Base-by-base conservation (phyloP, 2,797 vertebrate species). In the Xiphophorus birchmanni region DNA sequence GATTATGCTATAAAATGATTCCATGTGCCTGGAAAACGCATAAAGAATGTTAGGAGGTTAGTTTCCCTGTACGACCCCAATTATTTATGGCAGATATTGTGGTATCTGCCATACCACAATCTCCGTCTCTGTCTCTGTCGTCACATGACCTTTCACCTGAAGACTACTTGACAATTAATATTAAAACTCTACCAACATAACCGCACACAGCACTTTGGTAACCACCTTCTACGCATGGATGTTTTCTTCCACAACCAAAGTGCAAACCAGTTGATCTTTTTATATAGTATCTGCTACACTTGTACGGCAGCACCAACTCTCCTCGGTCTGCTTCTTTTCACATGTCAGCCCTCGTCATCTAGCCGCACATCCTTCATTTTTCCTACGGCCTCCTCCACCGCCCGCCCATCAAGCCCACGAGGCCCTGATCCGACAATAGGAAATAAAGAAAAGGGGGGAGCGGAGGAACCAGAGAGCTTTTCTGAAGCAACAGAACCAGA, bases 401-500 rank as follows among this genome's bases (percentile, higher is more conserved):
- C 35, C 35, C 35, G 0, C 63, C 37, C 65, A 23, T 5, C 15
- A 45, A 44, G 60, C 23, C 63, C 44, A 76, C 12, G 5, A 21
- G 21, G 72, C 37, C 29, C 29, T 80, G 26, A 73, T 67, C 44
- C 80, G 77, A 86, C 76, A 83, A 74, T 4, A 54, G 67, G n/a
- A 73, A 42, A 37, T 17, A 80, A 71, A 77, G 29, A 74, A 21
- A 44, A 26, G 9, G 23, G 52, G n/a, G 54, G 26, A 52, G 18
- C 56, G 3, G 23, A 52, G 76, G 71, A 72, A 29, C 9, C 60
- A 60, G 26, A 71, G 73, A 80, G 79, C 58, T n/a, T 76, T 77
- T 80, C 56, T 58, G 76, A 82, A 84, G 69, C 60, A 81, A 73
- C 84, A 67, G 63, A 82, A 67, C 79, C 54, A 67, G 74, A 84